Evolutionary conservation across 2,113 vertebrate genomes (phyloP), one percentile per base, ranked within the genome.

Genomic region (Grammomys surdaster): DNA sequence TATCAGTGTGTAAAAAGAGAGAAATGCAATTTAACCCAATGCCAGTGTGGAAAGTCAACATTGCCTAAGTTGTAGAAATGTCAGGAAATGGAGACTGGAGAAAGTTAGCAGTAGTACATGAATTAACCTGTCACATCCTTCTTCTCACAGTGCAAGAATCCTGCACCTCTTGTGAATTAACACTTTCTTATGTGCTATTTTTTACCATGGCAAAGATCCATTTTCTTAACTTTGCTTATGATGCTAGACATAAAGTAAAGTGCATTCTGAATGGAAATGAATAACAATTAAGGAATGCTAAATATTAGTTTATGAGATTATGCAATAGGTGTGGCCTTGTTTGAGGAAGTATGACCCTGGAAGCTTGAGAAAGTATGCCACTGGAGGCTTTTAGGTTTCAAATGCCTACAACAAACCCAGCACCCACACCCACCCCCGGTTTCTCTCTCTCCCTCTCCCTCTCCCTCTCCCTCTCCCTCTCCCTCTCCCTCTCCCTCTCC

Each of bases 361-460:
- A 58, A n/a, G 2, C 36, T 9, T n/a, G 36, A 60, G 80, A 6
- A 82, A 40, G 36, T 82, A 19, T 82, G 36, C 22, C 36, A 40
- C 20, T 60, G 54, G 22, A 36, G 80, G 3, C 0, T 40, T 82
- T 40, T n/a, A 14, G 1, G 6, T 40, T 58, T 82, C 54, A 56
- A 82, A 58, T 24, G 80, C 36, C 36, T 10, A 58, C 10, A 36
- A 20, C 33, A 56, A 54, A 2, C 20, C 20, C 36, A 58, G 5
- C 12, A 8, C 7, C 46, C 14, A 5, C 28, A 6, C 26, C 19
- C 4, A 10, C 8, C 20, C 5, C 0, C 10, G 11, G 19, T 20
- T 22, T 75, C 72, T 43, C 20, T 43, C 72, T 22, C 17, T 73
- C 40, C 40, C 60, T 63, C 51, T 51, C 51, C 19, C 60, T 63